These are phyloP conservation scores for Acipenser oxyrinchus DNA, from an alignment of 2,797 vertebrate genomes.

Conservation along the genomic window DNA sequence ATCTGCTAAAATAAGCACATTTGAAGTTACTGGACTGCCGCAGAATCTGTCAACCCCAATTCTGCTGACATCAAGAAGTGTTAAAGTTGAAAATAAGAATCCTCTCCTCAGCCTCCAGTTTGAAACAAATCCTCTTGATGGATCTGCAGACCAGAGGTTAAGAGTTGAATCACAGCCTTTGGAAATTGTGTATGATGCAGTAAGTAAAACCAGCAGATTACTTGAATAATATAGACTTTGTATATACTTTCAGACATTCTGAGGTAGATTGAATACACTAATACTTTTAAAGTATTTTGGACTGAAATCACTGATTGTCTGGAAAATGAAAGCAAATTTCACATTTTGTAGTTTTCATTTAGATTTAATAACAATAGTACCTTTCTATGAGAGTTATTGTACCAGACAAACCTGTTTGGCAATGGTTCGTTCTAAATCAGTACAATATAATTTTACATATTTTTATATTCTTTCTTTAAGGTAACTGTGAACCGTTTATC, in stretches of 20 bases:
- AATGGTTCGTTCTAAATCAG: slow-evolving; percentile 3
- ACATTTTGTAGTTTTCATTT: too few species aligned
- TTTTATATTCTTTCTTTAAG: slow-evolving; percentile 44
- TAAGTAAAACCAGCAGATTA: slow-evolving; percentile 51
- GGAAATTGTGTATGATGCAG: slow-evolving; percentile 94
- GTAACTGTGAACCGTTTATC: slow-evolving; percentile 85
- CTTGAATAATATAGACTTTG: not conserved
- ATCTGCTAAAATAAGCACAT: slow-evolving; percentile 72
- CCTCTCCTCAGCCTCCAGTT: slow-evolving; percentile 80
- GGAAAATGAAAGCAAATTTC: too few species aligned
- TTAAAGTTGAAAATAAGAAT: slow-evolving; percentile 50
- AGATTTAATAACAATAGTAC: too few species aligned
- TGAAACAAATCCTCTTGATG: slow-evolving; percentile 89
- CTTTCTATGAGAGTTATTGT: too few species aligned
- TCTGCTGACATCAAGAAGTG: slow-evolving; percentile 74
- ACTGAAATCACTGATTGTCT: too few species aligned
- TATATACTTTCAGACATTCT: too few species aligned
- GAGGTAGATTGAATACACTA: too few species aligned
- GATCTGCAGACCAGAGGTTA: slow-evolving; percentile 74
- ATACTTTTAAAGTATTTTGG: too few species aligned
- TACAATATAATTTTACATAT: slow-evolving; percentile 2
- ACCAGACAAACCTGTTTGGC: not conserved
- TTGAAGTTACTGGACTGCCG: slow-evolving; percentile 78
- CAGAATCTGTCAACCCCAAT: slow-evolving; percentile 57
- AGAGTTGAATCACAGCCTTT: slow-evolving; percentile 82